A percentile compares a stretch with the other conserved stretches of the same genome.
Evolutionary conservation across 2,113 vertebrate species (phyloP).

Genomic region (Steatornis caripensis): DNA sequence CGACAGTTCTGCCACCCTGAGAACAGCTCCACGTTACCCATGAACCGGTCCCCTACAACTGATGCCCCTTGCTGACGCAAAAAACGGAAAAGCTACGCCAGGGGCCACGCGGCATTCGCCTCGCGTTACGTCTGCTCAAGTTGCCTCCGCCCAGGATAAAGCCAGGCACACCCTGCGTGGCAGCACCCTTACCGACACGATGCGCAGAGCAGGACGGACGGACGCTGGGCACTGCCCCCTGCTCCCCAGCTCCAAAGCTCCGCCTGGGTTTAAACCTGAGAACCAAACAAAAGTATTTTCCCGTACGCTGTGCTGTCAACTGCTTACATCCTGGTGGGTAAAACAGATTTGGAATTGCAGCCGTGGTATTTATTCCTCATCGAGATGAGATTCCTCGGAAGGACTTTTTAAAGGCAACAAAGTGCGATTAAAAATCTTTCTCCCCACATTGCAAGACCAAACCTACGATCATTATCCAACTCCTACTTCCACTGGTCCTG

Average conservation of each 20-base stretch:
- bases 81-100: neutral
- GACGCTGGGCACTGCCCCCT: neutral
- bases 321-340: no score
- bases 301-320: rapidly evolving
- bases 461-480: rapidly evolving
- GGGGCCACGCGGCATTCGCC: neutral
- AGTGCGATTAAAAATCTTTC: neutral
- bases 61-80: neutral
- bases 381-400: neutral
- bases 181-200: neutral
- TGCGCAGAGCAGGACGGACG: neutral
- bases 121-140: neutral
- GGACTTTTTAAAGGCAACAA: neutral
- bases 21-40: neutral
- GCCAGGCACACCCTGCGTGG: neutral
- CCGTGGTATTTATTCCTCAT: neutral
- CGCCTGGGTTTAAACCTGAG: neutral
- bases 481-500: neutral
- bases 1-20: neutral
- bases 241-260: neutral
- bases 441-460: neutral
- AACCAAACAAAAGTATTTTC: neutral
- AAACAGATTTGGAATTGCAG: neutral
- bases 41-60: neutral
- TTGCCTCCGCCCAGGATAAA: neutral